These are phyloP conservation scores for Cyrtodaria siliqua DNA, from an alignment of 2,888 invertebrate genomes.

Conservation along the genomic window DNA sequence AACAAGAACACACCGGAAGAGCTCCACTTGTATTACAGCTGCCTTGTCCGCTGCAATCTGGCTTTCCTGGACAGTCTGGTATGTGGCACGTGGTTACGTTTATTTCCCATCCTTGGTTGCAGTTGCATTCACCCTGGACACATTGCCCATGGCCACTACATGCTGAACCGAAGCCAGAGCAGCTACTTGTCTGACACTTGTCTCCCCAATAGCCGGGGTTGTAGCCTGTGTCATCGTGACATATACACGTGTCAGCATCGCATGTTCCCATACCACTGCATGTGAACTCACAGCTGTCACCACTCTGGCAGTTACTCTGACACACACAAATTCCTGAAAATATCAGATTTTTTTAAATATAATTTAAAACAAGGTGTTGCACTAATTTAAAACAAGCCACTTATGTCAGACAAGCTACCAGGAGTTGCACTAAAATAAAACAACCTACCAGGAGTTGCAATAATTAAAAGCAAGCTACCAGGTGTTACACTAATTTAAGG, in stretches of 20 bases:
- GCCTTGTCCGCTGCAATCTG: conserved; percentile 63
- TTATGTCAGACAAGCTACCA: too few species aligned
- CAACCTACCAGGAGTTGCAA: too few species aligned
- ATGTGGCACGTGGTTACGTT: conserved; percentile 64
- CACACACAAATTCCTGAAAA: conserved; percentile 61
- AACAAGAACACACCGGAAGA: conserved; percentile 70
- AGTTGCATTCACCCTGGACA: conserved; percentile 64
- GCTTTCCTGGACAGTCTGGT: conserved; percentile 69
- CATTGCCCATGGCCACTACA: conserved; percentile 74
- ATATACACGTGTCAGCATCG: conserved; percentile 65
- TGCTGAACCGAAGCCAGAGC: conserved; percentile 68
- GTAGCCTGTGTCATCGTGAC: conserved; percentile 41
- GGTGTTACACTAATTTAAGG: too few species aligned
- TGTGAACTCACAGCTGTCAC: conserved; percentile 48
- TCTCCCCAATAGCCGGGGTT: conserved; percentile 69
- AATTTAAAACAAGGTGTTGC: too few species aligned
- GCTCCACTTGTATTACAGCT: conserved; percentile 65
- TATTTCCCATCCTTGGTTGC: conserved; percentile 71
- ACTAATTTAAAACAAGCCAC: too few species aligned
- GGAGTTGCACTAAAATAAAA: too few species aligned
- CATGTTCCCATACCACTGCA: conserved; percentile 67
- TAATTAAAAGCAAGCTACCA: too few species aligned
- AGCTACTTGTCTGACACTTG: conserved; percentile 67
- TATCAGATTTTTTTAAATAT: too few species aligned
- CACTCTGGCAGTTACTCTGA: conserved; percentile 46